Conservation (phyloP, 2,113 vertebrate species). For the Sarotherodon lohbergeri region DNA sequence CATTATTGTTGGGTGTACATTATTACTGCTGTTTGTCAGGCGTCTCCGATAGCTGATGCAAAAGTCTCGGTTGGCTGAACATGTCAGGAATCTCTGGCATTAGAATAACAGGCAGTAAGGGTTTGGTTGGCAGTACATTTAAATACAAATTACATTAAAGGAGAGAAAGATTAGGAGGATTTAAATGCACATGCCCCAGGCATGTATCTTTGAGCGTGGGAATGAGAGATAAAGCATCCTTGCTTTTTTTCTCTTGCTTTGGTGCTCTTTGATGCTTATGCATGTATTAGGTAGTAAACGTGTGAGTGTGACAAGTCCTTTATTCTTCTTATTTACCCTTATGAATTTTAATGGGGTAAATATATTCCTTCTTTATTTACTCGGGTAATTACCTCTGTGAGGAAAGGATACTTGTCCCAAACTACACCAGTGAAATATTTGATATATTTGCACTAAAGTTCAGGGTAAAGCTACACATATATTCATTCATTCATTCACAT, state of each 20-base stretch:
- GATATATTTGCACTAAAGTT: neutral
- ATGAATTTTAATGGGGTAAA: constrained; percentile 2
- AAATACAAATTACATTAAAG: constrained; percentile 37
- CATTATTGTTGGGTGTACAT: neutral
- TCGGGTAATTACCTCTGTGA: neutral
- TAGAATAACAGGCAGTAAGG: neutral
- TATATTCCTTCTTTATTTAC: neutral
- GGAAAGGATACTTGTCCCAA: neutral
- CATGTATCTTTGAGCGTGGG: constrained; percentile 5
- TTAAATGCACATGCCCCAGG: constrained; percentile 28
- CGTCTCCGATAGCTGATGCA: neutral
- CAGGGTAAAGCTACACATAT: neutral
- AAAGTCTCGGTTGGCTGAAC: neutral
- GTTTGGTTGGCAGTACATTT: constrained; percentile 14
- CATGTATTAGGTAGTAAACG: neutral
- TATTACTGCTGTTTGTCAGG: neutral
- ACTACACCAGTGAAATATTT: neutral
- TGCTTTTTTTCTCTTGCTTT: neutral
- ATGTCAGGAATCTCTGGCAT: neutral
- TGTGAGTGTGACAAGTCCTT: neutral
- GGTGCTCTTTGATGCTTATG: neutral
- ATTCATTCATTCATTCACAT: neutral
- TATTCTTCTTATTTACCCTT: neutral
- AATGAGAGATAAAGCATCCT: neutral
- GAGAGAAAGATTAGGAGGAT: constrained; percentile 26